Percentiles rank a stretch among this genome's conserved stretches.
These are phyloP conservation scores for Penaeus indicus DNA, from an alignment of 1,140 invertebrate species.

Conservation along the genomic window DNA sequence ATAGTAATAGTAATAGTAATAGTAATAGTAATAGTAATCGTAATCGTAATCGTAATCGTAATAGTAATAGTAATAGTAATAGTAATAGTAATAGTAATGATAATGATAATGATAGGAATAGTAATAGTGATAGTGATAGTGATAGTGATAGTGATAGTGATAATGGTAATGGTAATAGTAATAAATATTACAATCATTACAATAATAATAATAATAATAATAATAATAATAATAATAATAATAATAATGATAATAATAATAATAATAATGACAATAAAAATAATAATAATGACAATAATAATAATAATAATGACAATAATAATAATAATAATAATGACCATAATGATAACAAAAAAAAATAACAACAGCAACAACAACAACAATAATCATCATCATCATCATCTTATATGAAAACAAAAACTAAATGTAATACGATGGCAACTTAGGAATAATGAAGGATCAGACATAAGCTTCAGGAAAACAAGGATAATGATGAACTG, in stretches of 20 bases:
- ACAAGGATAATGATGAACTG: too few species aligned
- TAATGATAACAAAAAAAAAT: background rate
- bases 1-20: background rate
- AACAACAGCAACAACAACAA: too few species aligned
- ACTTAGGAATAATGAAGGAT: too few species aligned
- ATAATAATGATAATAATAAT: background rate
- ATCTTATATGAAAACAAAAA: too few species aligned
- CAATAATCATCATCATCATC: too few species aligned
- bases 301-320: background rate
- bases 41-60: background rate
- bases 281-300: background rate
- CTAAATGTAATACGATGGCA: too few species aligned
- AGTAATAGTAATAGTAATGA: conserved; percentile 13
- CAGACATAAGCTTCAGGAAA: too few species aligned
- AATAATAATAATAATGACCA: background rate
- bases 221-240: background rate
- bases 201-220: background rate
- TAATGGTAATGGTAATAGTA: background rate
- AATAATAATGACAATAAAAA: background rate
- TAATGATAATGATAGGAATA: background rate
- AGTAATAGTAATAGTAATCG: background rate
- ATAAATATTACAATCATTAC: too few species aligned
- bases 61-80: conserved; percentile 17
- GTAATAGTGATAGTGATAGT: conserved; percentile 6
- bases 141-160: background rate